These are phyloP conservation scores for Telenomus remus DNA, from an alignment of 1,140 invertebrate genomes.

Conservation along the genomic window DNA sequence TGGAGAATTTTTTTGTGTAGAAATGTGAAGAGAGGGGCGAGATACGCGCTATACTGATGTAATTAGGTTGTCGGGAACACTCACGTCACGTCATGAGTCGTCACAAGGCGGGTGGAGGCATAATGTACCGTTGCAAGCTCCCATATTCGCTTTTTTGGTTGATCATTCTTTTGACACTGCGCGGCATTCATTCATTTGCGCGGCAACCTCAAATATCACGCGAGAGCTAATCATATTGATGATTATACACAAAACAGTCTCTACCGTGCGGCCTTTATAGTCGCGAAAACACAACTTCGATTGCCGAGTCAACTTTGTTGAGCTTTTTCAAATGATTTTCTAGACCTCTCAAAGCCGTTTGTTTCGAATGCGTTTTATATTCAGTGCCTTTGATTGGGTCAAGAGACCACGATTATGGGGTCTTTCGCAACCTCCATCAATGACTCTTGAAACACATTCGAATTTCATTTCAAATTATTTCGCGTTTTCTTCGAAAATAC, in stretches of 20 bases:
- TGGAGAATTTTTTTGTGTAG: slow-evolving; percentile 30
- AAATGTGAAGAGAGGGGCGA: slow-evolving; percentile 32
- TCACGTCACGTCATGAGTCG: slow-evolving; percentile 73
- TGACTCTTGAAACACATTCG: too few relatives aligned
- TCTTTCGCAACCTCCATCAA: too few relatives aligned
- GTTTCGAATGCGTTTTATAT: slow-evolving; percentile 41
- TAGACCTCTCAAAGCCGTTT: slow-evolving; percentile 17
- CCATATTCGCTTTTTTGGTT: slow-evolving; percentile 45
- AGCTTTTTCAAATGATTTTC: slow-evolving; percentile 24
- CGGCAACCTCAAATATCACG: too few relatives aligned
- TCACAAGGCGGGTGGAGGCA: slow-evolving; percentile 70
- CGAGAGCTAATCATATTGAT: slow-evolving; percentile 57
- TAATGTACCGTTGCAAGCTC: slow-evolving; percentile 64
- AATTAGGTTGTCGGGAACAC: slow-evolving; percentile 76
- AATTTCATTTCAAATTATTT: too few relatives aligned
- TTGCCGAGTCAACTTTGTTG: slow-evolving; percentile 38
- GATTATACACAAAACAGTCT: slow-evolving; percentile 50
- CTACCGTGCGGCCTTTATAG: slow-evolving; percentile 28
- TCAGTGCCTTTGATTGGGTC: slow-evolving; percentile 21
- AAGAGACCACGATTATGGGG: slow-evolving; percentile 9
- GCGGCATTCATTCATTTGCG: too few relatives aligned
- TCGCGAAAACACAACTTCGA: slow-evolving; percentile 38
- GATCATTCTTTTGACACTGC: too few relatives aligned
- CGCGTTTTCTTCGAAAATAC: too few relatives aligned
- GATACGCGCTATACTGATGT: slow-evolving; percentile 71